Base-by-base conservation (phyloP, 2,113 vertebrate species). In the Morone saxatilis region DNA sequence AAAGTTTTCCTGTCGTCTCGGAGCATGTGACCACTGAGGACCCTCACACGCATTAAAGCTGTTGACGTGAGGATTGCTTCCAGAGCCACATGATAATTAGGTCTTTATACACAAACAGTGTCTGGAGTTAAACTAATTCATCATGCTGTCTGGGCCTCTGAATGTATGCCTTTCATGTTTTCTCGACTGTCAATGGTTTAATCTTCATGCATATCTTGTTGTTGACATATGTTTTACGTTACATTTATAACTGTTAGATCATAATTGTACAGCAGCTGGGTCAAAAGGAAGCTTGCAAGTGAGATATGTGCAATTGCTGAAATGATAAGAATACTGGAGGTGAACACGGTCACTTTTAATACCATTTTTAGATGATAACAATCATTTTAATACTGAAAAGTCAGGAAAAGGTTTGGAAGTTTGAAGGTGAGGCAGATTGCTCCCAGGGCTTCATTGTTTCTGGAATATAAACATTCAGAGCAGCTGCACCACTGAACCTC, bases 381-480 rank as follows among this genome's bases (percentile, higher is more conserved):
- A 40, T n/a, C 1, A 60, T 57, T 62, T 16, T 10, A 70, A 41
- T 13, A 8, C 6, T 66, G 12, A 74, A 59, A 61, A 19, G 3
- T 45, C 36, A 67, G 57, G 25, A 54, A 71, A 62, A 38, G 56
- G 17, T 25, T 6, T 68, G 51, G 76, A 72, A 78, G 36, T 76
- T 8, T 43, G 14, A 36, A 70, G 50, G 50, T 17, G 43, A 47
- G 41, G 38, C 20, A 48, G 31, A 74, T 43, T 72, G 53, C 78
- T 92, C 86, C 72, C 83, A 84, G 60, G 75, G 61, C 80, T 90
- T 92, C 92, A 95, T 95, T 96, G 94, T 95, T 95, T 87, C 80
- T 71, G 83, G 59, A 95, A 91, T 81, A 85, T 94, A 96, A 96
- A 96, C 95, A 95, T 68, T 88, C 11, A 72, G 53, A 72, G 76